Evolutionary conservation across 1,140 invertebrate species (phyloP).

Genomic region (Temnothorax curvispinosus): DNA sequence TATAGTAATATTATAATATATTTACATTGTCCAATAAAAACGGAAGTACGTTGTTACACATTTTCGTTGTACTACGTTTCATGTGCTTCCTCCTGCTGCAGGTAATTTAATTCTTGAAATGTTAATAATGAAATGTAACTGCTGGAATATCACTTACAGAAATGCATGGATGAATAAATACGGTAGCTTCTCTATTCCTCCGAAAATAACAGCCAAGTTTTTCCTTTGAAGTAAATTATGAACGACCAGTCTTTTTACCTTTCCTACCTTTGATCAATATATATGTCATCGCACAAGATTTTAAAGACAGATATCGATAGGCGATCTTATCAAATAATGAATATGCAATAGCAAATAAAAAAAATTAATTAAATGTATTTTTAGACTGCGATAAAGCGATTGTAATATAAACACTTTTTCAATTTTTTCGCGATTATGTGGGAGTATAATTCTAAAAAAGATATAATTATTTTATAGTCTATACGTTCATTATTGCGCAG

Average conservation of each 20-base stretch:
- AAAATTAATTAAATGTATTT: not conserved
- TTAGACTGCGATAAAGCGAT: not conserved
- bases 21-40: constrained; percentile 9
- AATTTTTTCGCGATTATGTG: not conserved
- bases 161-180: constrained; percentile 23
- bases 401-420: not conserved
- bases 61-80: not conserved
- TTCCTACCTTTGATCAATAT: not conserved
- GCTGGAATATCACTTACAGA: not conserved
- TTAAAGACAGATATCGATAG: not conserved
- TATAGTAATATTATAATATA: not conserved
- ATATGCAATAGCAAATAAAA: not conserved
- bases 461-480: not conserved
- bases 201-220: not conserved
- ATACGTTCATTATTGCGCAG: not conserved
- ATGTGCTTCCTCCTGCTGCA: not conserved
- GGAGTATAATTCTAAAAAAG: not conserved
- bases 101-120: constrained; percentile 36
- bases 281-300: not conserved
- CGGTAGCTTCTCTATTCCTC: not conserved
- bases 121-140: constrained; percentile 17
- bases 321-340: not conserved
- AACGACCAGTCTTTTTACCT: not conserved
- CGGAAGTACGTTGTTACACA: not conserved
- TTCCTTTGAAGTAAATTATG: constrained; percentile 24